Percentiles rank a stretch among this genome's conserved stretches.
Evolutionary conservation across 1,140 invertebrate genomes (phyloP).

Genomic region (Aplysia californica): DNA sequence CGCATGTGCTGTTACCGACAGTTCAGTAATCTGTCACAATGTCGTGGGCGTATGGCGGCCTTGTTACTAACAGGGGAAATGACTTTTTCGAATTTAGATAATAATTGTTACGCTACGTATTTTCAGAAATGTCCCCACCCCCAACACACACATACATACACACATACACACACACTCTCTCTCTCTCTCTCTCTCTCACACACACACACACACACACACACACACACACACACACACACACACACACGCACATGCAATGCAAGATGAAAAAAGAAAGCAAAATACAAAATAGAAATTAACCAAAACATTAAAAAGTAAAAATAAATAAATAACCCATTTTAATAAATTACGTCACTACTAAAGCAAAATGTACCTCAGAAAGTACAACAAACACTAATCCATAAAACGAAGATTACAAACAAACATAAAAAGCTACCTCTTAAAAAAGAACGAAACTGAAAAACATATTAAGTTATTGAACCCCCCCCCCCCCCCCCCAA

Average conservation of each 20-base stretch:
- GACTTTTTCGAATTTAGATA: constrained; percentile 1
- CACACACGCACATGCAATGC: background rate
- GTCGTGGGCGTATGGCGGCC: background rate
- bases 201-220: background rate
- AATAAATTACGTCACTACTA: no score
- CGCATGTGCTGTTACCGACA: background rate
- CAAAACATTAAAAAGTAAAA: no score
- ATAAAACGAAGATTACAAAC: no score
- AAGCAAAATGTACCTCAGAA: no score
- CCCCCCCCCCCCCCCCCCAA: no score
- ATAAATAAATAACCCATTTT: no score
- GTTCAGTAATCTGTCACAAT: background rate
- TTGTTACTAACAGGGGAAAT: background rate
- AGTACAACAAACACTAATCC: no score
- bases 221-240: background rate
- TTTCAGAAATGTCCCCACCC: background rate
- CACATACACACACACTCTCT: background rate
- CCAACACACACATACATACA: no score
- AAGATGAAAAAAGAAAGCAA: background rate
- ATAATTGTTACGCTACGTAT: background rate
- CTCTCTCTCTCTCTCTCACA: background rate
- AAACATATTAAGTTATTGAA: no score
- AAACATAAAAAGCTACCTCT: no score
- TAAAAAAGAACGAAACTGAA: no score
- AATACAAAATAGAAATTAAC: background rate